Evolutionary conservation across 2,888 invertebrate species (phyloP).

Genomic region (Epistrophella euchroma): DNA sequence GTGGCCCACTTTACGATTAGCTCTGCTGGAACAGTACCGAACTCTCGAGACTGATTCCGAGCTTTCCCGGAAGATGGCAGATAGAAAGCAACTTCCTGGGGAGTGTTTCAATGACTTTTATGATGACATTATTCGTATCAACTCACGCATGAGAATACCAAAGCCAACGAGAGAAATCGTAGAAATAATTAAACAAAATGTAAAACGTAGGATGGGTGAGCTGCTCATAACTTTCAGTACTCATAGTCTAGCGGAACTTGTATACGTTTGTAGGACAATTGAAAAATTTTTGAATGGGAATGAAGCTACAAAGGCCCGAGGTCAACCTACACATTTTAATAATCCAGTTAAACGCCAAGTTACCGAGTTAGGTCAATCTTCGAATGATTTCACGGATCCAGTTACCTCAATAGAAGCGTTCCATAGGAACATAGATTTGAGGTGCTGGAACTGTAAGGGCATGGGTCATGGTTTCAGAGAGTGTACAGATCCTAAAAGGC

Average conservation of each 20-base stretch:
- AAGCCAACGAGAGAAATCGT: neutral
- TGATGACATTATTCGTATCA: neutral
- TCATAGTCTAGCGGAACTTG: neutral
- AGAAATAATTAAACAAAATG: neutral
- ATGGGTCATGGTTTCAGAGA: neutral
- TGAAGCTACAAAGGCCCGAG: neutral
- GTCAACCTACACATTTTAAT: neutral
- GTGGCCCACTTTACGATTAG: neutral
- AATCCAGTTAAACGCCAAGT: neutral
- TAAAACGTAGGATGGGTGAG: neutral
- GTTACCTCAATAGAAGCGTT: neutral
- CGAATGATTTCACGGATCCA: neutral
- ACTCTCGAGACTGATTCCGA: neutral
- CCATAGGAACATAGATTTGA: neutral
- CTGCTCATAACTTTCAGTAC: neutral
- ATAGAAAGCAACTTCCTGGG: neutral
- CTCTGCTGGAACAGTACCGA: neutral
- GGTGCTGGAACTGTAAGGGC: conserved; percentile 19
- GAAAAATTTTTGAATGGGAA: neutral
- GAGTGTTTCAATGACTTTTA: conserved; percentile 9
- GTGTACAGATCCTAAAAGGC: neutral
- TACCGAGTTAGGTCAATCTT: neutral
- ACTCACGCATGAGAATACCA: neutral
- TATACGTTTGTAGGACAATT: neutral
- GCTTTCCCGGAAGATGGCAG: neutral